Base-by-base conservation (phyloP, 2,113 vertebrate species). In the Acinonyx jubatus region DNA sequence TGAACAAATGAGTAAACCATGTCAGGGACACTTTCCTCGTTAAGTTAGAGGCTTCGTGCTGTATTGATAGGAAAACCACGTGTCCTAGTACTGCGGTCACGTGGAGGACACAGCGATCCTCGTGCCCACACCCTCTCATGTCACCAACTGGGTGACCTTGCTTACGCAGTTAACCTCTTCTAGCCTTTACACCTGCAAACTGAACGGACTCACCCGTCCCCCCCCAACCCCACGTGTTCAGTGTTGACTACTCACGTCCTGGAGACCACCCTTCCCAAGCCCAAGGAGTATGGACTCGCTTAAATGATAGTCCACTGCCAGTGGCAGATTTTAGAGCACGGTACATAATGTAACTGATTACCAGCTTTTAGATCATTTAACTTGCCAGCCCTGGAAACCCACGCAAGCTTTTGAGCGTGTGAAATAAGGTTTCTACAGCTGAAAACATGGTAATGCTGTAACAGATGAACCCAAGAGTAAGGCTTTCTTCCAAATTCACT, bases 11-110 rank as follows among this genome's bases (percentile, higher is more conserved):
- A 94, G 74, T 74, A 73, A 93, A 95, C 63, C 82, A 63, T 81
- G 84, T 97, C 91, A 95, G 88, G 87, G 80, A 68, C 87, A 92
- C 41, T 16, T 63, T 79, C 79, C 94, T 55, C 4, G 23, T 61
- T 57, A 76, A 86, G 79, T 74, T 4, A 38, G 45, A 96, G 80
- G 48, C 57, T 90, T 95, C 65, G 14, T 31, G 16, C 5, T 5
- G 41, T 3, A 10, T 18, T 57, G 38, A 94, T 16, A 36, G 78
- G 29, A 55, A 81, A 93, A 89, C 50, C 85, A 73, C 5, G 8
- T 9, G 27, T 82, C 31, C 9, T 27, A 41, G 73, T 2, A 38
- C 7, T 2, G 38, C 25, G 71, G 57, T 29, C 4, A 0, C 21
- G 45, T 16, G 33, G 61, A 36, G 50, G 57, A 80, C 76, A 85